Evolutionary conservation across 2,113 vertebrate genomes (phyloP).

Genomic region (Burhinus bistriatus): DNA sequence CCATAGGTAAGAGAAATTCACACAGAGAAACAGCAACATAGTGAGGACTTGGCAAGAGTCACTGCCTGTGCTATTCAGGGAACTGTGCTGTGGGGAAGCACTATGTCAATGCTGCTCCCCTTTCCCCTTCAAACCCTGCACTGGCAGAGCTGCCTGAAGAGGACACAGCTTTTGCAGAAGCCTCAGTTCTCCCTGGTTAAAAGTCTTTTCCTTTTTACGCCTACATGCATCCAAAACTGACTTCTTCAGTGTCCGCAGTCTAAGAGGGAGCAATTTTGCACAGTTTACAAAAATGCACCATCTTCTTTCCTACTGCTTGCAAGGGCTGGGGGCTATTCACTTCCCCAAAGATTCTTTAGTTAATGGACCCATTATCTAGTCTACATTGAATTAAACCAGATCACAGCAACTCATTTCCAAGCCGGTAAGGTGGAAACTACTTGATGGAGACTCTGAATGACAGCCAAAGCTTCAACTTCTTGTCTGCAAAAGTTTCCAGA

Average conservation of each 20-base stretch:
- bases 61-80: neutral
- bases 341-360: neutral
- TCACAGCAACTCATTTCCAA: neutral
- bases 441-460: neutral
- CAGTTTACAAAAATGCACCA: neutral
- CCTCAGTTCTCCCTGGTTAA: neutral
- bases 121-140: neutral
- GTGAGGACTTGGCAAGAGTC: neutral
- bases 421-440: neutral
- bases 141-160: neutral
- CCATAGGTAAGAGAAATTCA: neutral
- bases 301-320: neutral
- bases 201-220: neutral
- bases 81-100: neutral
- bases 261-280: neutral
- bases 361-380: neutral
- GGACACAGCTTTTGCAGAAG: neutral
- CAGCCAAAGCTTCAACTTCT: neutral
- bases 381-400: neutral
- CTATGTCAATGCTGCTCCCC: accelerated
- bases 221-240: neutral
- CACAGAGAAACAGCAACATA: neutral
- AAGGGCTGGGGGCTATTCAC: neutral
- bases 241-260: neutral
- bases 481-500: neutral